Percentiles rank a stretch among this genome's conserved stretches.
Evolutionary conservation across 1,140 invertebrate genomes (phyloP).

Genomic region (Caenorhabditis latens): DNA sequence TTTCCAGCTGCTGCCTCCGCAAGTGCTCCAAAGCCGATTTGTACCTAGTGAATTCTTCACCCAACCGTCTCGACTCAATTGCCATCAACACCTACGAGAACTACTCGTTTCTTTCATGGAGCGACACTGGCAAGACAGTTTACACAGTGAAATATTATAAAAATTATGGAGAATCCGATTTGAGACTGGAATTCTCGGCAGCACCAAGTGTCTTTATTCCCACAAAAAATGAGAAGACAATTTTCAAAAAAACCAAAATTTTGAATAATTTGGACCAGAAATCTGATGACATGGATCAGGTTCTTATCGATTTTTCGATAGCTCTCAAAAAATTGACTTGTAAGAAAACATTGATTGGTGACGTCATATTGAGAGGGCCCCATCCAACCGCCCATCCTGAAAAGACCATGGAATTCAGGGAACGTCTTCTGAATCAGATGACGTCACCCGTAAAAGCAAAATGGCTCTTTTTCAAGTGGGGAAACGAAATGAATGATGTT

Average conservation of each 20-base stretch:
- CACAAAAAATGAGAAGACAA: constrained; percentile 2
- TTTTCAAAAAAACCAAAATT: neutral
- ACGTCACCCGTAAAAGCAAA: neutral
- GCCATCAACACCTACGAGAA: constrained; percentile 5
- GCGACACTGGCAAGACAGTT: neutral
- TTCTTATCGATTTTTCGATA: neutral
- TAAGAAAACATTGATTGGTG: neutral
- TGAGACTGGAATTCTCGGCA: neutral
- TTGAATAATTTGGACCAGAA: neutral
- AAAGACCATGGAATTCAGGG: neutral
- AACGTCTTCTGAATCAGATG: constrained; percentile 17
- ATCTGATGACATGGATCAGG: neutral
- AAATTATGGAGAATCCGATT: neutral
- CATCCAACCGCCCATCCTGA: neutral
- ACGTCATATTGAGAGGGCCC: neutral
- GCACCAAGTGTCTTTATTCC: neutral
- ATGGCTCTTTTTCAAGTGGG: neutral
- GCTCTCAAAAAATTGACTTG: neutral
- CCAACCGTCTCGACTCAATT: neutral
- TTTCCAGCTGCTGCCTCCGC: constrained; percentile 21
- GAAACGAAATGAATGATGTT: neutral
- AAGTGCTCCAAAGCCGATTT: constrained; percentile 4
- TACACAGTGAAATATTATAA: constrained; percentile 12
- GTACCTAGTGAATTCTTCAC: neutral
- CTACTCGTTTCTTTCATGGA: neutral